These are phyloP conservation scores for Maniola hyperantus DNA, from an alignment of 2,888 invertebrate genomes.

Conservation along the genomic window DNA sequence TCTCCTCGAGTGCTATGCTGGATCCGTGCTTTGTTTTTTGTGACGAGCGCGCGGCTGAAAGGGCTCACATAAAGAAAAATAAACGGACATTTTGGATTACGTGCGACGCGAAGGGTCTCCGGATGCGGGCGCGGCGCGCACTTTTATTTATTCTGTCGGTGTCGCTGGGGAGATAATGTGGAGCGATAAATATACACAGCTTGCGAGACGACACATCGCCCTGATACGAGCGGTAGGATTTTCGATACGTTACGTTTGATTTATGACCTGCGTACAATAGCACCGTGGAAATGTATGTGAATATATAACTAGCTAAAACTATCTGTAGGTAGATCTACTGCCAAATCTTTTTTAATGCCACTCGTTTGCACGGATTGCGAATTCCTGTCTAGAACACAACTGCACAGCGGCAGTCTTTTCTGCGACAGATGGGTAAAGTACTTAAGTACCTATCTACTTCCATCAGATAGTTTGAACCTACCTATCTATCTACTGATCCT, in stretches of 20 bases:
- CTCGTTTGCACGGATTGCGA: no score
- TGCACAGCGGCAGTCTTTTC: no score
- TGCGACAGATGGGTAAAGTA: no score
- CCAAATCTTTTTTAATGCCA: no score
- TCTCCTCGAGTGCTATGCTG: constrained; percentile 60
- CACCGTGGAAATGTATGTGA: no score
- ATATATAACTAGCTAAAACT: no score
- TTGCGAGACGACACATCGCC: constrained; percentile 48
- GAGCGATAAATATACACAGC: constrained; percentile 75
- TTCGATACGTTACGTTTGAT: constrained; percentile 52
- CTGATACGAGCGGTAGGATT: constrained; percentile 47
- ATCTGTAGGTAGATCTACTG: no score
- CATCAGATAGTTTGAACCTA: no score
- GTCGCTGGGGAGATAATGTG: constrained; percentile 69
- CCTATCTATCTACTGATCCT: no score
- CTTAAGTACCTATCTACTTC: no score
- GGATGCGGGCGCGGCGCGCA: constrained; percentile 67
- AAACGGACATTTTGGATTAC: constrained; percentile 81
- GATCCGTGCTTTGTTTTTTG: constrained; percentile 72
- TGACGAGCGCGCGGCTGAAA: constrained; percentile 60
- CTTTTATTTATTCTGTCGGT: constrained; percentile 74
- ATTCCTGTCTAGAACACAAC: no score
- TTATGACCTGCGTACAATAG: constrained; percentile 39
- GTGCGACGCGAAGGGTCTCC: constrained; percentile 70
- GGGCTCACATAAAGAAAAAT: constrained; percentile 62